Base-by-base conservation (phyloP, 1,140 invertebrate genomes). In the Dryas iulia region DNA sequence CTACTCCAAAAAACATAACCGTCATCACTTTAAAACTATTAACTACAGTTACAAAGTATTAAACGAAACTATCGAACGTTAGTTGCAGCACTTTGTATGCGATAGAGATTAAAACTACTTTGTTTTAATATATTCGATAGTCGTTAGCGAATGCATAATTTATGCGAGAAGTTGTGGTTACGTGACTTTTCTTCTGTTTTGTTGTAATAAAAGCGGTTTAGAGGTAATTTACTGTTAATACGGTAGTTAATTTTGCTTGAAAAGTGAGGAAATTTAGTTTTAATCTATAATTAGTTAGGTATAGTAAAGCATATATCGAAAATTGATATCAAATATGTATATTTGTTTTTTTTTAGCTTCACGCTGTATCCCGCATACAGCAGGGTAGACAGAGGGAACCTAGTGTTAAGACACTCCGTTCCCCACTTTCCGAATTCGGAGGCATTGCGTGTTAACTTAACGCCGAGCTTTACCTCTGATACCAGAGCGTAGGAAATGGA, bases 91-190 rank as follows among this genome's bases (percentile, higher is more conserved):
- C 39, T 47, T 21, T 47, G 39, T 47, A 21, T 21, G 7, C 39
- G n/a, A 47, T 47, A 10, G 39, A 47, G 39, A 47, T 47, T 47
- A 47, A 47, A 47, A 47, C 39, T 47, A 47, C 39, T 47, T 47
- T 21, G 39, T 47, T 47, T 47, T 47, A 47, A 47, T 47, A 47
- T 47, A 47, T 47, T 47, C 39, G 39, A 47, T 47, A 47, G 39
- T 47, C 39, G 39, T 47, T 47, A 47, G 14, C 18, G 18, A 47
- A 47, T 47, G 39, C 39, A 47, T 47, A 47, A 47, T 47, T 47
- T 47, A 47, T 47, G 39, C 21, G 39, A 18, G 39, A 47, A 47
- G 39, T 47, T 47, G 39, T 47, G 39, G 39, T 47, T 47, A 47
- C 39, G 39, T 47, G 18, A 47, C 39, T 47, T 21, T 47, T 47